Conservation (phyloP, 2,888 invertebrate species). For the Coelinius sp. region DNA sequence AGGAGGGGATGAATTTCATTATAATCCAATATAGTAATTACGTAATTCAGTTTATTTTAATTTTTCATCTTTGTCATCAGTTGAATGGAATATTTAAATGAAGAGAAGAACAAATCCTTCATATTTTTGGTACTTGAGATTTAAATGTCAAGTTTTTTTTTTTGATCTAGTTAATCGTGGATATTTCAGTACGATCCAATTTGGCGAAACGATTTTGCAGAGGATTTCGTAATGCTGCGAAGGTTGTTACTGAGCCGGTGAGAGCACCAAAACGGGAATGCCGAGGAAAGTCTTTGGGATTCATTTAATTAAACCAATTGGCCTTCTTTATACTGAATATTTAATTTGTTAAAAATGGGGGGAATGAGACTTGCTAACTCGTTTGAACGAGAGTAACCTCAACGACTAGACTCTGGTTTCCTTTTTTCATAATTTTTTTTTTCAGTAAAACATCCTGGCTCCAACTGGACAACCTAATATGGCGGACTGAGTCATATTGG, state of each 20-base stretch:
- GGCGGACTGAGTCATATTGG: background rate
- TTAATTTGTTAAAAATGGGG: background rate
- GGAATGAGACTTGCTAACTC: background rate
- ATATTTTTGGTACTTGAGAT: too few species aligned
- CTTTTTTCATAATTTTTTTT: background rate
- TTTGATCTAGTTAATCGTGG: background rate
- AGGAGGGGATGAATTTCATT: too few species aligned
- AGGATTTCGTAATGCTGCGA: slow-evolving; percentile 14
- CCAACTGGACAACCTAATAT: background rate
- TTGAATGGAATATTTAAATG: background rate
- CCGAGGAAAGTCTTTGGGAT: slow-evolving; percentile 11
- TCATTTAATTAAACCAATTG: slow-evolving; percentile 19
- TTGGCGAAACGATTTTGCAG: background rate
- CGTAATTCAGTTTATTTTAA: background rate
- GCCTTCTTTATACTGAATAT: slow-evolving; percentile 14
- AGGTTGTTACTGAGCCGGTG: slow-evolving; percentile 10
- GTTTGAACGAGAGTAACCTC: slow-evolving; percentile 4
- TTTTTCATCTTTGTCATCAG: background rate
- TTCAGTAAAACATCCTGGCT: background rate
- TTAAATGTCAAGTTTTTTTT: background rate
- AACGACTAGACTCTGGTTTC: background rate
- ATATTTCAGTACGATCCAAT: slow-evolving; percentile 5
- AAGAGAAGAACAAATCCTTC: background rate
- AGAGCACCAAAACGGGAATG: slow-evolving; percentile 7
- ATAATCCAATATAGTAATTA: too few species aligned